Base-by-base conservation (phyloP, 2,888 invertebrate genomes). In the Oligia latruncula region DNA sequence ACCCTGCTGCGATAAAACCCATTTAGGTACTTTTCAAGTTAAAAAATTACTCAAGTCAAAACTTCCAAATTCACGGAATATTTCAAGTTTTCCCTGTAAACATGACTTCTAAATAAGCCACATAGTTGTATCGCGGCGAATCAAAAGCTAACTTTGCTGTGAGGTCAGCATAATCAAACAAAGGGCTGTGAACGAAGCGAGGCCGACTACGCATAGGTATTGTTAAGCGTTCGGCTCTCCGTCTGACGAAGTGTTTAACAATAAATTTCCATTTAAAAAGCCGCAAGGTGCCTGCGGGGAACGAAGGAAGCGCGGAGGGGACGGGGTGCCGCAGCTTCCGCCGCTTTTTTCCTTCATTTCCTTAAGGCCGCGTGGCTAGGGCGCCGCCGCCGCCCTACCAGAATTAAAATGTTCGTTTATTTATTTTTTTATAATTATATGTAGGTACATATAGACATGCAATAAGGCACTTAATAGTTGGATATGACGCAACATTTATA, bases 261-360 rank as follows among this genome's bases (percentile, higher is more conserved):
- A 97, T 96, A 96, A 96, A 97, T 97, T 96, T 96, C 96, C 96
- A 96, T 96, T 96, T 97, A 96, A 96, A 96, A 96, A 95, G 96
- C 96, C 95, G 92, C 96, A 96, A 95, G 94, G 94, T 88, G 91
- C 85, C 85, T 80, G 86, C 81, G 84, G 87, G 77, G 78, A 71
- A 73, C 46, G 87, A 78, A 74, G 85, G 87, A 74, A 85, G 89
- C 80, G 81, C 68, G 86, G 90, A 29, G 85, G 87, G 86, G 82
- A 85, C 91, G 91, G 93, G 93, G 92, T 29, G 29, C 90, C 88
- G 87, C 92, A 93, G 94, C 95, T 95, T 96, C 96, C 96, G 96
- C 92, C 94, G 95, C 95, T 95, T 97, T 96, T 96, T 97, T 96
- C 96, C 95, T 96, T 96, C 96, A 96, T 96, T 97, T 97, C 96